These are phyloP conservation scores for Calliphora vomitoria DNA, from an alignment of 2,888 invertebrate genomes.

Conservation along the genomic window DNA sequence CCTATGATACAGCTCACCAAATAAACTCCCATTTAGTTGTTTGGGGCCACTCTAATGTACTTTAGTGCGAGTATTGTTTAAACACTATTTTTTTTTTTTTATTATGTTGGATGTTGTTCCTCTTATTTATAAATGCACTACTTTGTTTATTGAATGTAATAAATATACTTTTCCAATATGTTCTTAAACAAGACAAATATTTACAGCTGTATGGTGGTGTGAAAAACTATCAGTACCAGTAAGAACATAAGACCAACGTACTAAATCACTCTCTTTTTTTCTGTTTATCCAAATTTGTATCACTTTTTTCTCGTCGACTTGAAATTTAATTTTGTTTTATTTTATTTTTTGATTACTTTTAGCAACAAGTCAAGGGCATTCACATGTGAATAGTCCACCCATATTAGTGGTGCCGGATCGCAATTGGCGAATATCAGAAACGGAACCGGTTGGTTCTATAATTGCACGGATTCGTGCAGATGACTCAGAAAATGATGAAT, in stretches of 20 bases:
- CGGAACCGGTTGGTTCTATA: conserved; percentile 89
- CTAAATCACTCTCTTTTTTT: conserved; percentile 5
- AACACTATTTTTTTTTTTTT: too few species aligned
- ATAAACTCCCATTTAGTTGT: too few species aligned
- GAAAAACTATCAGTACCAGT: neutral
- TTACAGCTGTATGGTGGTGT: neutral
- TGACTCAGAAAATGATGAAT: conserved; percentile 87
- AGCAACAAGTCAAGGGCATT: conserved; percentile 71
- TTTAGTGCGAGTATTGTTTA: neutral
- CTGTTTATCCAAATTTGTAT: neutral
- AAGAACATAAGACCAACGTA: neutral
- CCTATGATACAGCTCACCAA: too few species aligned
- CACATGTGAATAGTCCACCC: conserved; percentile 86
- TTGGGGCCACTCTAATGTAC: too few species aligned
- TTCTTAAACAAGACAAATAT: conserved; percentile 8
- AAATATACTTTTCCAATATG: conserved; percentile 29
- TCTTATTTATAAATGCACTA: neutral
- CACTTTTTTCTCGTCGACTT: neutral
- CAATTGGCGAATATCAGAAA: conserved; percentile 90
- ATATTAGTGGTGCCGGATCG: conserved; percentile 89
- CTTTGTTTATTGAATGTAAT: neutral
- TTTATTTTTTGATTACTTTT: neutral
- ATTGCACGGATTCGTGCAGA: conserved; percentile 90
- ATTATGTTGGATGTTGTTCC: neutral
- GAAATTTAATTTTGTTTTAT: neutral